Conservation (phyloP, 92 coral and sea anemone genomes). For the Zoanthus solanderi region DNA sequence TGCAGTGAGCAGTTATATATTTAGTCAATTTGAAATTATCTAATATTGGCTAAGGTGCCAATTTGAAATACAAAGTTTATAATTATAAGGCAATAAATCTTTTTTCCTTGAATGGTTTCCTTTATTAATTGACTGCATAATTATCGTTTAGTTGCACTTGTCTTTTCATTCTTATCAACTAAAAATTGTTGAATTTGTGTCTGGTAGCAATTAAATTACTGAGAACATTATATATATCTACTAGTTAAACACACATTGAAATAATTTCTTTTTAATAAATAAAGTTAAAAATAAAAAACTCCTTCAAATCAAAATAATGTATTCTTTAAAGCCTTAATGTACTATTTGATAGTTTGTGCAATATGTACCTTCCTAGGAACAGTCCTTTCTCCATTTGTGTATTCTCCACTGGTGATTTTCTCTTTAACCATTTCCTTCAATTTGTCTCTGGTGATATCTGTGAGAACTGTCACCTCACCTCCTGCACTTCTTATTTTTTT, state of each 20-base stretch:
- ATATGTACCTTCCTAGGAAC: constrained; percentile 46
- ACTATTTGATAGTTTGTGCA: neutral
- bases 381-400: constrained; percentile 46
- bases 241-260: neutral
- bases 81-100: neutral
- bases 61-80: neutral
- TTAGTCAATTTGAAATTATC: neutral
- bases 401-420: constrained; percentile 47
- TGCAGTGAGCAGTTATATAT: neutral
- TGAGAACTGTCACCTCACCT: constrained; percentile 68
- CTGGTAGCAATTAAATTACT: neutral
- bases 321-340: constrained; percentile 1
- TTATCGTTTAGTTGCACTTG: neutral
- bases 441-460: constrained; percentile 47
- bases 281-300: neutral
- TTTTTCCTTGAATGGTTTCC: neutral
- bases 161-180: neutral
- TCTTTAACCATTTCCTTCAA: constrained; percentile 40
- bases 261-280: too few species aligned
- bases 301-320: neutral
- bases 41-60: neutral
- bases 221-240: neutral
- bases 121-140: neutral
- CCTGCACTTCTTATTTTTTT: constrained; percentile 62
- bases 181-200: neutral